Percentiles rank a stretch among this genome's conserved stretches.
These are phyloP conservation scores for Ceratothoa steindachneri DNA, from an alignment of 2,888 invertebrate genomes.

Conservation along the genomic window DNA sequence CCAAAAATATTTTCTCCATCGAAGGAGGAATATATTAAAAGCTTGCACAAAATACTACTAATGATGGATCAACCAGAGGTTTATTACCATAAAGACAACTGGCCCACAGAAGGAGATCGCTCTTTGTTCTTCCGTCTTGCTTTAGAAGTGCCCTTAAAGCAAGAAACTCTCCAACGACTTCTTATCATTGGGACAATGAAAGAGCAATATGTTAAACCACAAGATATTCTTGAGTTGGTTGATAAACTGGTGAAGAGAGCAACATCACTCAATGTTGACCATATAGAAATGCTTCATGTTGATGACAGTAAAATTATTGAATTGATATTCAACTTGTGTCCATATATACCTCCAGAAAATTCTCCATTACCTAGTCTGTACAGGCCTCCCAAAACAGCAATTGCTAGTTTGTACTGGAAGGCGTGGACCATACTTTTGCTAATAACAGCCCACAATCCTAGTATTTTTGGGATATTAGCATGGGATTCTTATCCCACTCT, in stretches of 20 bases:
- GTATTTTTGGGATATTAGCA: conserved; percentile 75
- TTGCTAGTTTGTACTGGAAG: conserved; percentile 91
- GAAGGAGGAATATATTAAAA: conserved; percentile 68
- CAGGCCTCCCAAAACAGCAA: conserved; percentile 80
- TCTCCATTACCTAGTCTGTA: conserved; percentile 80
- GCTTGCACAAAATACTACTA: conserved; percentile 58
- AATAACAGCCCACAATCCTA: conserved; percentile 87
- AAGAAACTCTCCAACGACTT: conserved; percentile 76
- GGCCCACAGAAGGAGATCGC: conserved; percentile 88
- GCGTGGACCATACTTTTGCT: conserved; percentile 83
- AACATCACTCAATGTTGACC: conserved; percentile 36
- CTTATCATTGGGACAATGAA: conserved; percentile 75
- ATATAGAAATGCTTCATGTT: conserved; percentile 51
- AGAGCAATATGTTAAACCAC: conserved; percentile 45
- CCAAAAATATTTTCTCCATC: conserved; percentile 69
- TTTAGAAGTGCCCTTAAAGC: conserved; percentile 78
- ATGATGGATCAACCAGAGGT: conserved; percentile 47
- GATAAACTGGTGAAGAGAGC: conserved; percentile 60
- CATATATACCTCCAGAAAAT: conserved; percentile 89
- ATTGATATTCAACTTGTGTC: conserved; percentile 80
- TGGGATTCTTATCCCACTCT: conserved; percentile 89
- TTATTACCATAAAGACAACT: conserved; percentile 60
- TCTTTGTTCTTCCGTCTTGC: conserved; percentile 71
- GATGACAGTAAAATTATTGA: conserved; percentile 69
- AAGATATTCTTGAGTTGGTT: conserved; percentile 53